These are phyloP conservation scores for Wiebesia pumilae DNA, from an alignment of 1,140 invertebrate genomes.

Conservation along the genomic window DNA sequence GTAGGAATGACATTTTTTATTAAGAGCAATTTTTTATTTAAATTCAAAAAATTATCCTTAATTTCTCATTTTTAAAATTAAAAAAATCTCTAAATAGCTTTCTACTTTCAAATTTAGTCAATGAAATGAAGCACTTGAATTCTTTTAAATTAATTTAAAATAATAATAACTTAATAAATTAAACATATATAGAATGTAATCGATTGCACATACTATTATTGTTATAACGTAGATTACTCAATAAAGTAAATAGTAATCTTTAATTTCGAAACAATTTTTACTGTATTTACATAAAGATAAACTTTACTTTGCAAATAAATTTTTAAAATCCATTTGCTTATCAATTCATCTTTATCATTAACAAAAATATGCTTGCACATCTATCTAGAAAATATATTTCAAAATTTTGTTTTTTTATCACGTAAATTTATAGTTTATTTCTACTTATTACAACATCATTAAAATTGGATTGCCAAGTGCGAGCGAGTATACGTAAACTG, in stretches of 20 bases:
- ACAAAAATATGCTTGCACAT: too few species aligned
- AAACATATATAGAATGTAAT: neutral
- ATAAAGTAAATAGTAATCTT: neutral
- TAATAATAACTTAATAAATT: too few species aligned
- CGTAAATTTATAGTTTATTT: too few species aligned
- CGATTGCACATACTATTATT: neutral
- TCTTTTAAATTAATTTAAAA: neutral
- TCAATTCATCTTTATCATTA: neutral
- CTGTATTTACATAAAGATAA: neutral
- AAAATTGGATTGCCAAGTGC: too few species aligned
- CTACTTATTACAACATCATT: neutral
- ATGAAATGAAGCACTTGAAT: neutral
- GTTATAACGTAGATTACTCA: neutral
- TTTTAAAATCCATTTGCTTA: neutral
- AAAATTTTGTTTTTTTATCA: too few species aligned
- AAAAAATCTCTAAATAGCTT: neutral
- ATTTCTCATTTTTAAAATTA: neutral
- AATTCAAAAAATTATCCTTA: too few species aligned
- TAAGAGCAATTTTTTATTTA: too few species aligned
- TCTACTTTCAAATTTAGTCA: neutral
- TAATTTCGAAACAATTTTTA: neutral
- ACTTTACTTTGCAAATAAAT: neutral
- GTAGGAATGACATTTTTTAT: too few species aligned
- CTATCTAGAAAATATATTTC: too few species aligned
- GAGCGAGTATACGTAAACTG: neutral